These are phyloP conservation scores for Cochlearius cochlearius DNA, from an alignment of 2,113 vertebrate species.

Conservation along the genomic window DNA sequence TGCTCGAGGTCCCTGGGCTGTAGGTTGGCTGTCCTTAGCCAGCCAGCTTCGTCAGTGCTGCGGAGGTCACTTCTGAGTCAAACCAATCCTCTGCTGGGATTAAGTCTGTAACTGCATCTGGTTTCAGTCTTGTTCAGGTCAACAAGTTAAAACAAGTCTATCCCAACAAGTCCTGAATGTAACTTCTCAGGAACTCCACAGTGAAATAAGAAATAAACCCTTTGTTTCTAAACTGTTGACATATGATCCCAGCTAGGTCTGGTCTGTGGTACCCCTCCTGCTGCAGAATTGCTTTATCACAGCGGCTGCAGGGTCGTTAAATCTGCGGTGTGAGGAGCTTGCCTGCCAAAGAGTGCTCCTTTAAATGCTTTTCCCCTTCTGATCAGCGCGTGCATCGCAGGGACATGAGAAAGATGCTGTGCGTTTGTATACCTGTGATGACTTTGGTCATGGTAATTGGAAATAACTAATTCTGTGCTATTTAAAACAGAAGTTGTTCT, in stretches of 20 bases:
- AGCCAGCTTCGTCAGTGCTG: background rate
- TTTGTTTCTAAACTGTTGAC: background rate
- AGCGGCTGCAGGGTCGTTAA: background rate
- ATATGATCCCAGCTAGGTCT: background rate
- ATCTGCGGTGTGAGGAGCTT: background rate
- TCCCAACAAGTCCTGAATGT: background rate
- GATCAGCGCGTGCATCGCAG: fast-evolving
- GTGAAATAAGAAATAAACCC: background rate
- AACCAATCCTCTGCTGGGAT: background rate
- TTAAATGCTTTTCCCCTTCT: background rate
- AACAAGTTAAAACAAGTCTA: background rate
- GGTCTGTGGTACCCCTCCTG: background rate
- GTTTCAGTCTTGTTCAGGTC: background rate
- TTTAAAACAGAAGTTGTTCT: background rate
- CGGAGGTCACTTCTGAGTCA: background rate
- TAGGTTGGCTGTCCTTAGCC: background rate
- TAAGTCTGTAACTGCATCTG: background rate
- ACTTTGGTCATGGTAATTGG: background rate
- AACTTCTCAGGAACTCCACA: background rate
- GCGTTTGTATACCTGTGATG: background rate
- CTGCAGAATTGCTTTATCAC: background rate
- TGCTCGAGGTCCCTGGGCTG: fast-evolving
- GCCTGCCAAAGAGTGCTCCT: background rate
- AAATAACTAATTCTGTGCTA: background rate
- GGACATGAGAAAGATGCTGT: background rate